Percentiles rank a stretch among this genome's conserved stretches.
phyloP scores from a whole-genome alignment of 2,888 invertebrate species.

The Mesorhabditis sp. region DNA sequence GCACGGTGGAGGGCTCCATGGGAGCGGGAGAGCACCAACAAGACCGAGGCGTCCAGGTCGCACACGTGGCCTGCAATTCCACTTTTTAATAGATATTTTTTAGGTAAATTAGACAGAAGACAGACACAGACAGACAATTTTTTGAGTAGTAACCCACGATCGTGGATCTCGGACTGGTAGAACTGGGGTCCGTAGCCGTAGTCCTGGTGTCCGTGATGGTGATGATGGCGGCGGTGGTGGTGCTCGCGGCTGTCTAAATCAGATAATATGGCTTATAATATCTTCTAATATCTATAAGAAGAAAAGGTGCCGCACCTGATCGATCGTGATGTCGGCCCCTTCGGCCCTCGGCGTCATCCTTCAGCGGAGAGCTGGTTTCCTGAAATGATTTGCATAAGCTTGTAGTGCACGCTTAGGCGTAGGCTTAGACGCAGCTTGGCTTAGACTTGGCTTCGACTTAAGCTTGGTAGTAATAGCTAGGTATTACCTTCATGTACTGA shows the following conservation, averaged over 20 bases:
- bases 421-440: no score
- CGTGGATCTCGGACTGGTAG: background rate
- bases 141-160: background rate
- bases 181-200: background rate
- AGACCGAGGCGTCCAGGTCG: slow-evolving; percentile 41
- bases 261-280: background rate
- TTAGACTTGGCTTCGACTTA: no score
- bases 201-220: background rate
- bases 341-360: background rate
- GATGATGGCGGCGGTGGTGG: background rate
- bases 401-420: no score
- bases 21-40: slow-evolving; percentile 33
- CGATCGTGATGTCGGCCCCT: background rate
- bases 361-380: background rate
- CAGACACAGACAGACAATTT: no score
- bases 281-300: background rate
- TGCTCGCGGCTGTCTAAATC: background rate
- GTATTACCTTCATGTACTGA: no score
- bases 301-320: background rate
- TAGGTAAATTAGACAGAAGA: no score
- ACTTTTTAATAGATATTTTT: no score
- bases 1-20: slow-evolving; percentile 28
- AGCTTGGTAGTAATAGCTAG: no score
- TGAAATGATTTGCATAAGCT: no score
- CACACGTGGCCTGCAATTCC: slow-evolving; percentile 34